phyloP scores from a whole-genome alignment of 2,888 invertebrate species.

The Notodonta dromedarius region DNA sequence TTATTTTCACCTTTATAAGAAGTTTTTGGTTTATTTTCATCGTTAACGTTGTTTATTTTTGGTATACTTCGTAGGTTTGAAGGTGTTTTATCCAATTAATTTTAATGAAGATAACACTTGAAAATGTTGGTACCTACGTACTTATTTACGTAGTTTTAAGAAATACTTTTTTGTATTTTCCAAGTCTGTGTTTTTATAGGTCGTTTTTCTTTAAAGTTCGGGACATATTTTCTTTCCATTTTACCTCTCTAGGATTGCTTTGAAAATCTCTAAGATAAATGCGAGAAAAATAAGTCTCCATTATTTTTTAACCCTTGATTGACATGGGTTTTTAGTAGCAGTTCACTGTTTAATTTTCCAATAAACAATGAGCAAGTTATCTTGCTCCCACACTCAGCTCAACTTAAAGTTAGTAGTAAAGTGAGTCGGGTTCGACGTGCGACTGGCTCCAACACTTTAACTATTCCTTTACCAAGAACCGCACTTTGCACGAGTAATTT shows the following conservation, averaged over 20 bases:
- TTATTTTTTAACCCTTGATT: no score
- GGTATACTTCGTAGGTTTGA: neutral
- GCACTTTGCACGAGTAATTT: neutral
- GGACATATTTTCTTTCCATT: no score
- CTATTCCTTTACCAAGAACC: conserved; percentile 6
- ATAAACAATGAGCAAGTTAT: neutral
- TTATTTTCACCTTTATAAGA: neutral
- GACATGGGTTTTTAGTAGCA: neutral
- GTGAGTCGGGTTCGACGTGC: neutral
- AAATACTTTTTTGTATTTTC: no score
- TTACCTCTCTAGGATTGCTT: no score
- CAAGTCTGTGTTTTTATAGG: no score
- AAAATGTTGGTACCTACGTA: no score
- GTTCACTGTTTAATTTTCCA: neutral
- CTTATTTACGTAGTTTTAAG: no score
- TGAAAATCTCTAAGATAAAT: no score
- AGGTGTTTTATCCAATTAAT: neutral
- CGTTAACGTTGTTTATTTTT: neutral
- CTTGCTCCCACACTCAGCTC: neutral
- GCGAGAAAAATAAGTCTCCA: no score
- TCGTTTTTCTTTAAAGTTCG: no score
- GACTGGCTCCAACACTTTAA: neutral
- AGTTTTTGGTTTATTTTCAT: neutral
- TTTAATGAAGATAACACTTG: neutral
- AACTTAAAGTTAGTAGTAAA: neutral